Percentiles rank a stretch among this genome's conserved stretches.
Conservation (phyloP, 37 sponge, comb jelly and placozoan species). For the Crambe crambe region DNA sequence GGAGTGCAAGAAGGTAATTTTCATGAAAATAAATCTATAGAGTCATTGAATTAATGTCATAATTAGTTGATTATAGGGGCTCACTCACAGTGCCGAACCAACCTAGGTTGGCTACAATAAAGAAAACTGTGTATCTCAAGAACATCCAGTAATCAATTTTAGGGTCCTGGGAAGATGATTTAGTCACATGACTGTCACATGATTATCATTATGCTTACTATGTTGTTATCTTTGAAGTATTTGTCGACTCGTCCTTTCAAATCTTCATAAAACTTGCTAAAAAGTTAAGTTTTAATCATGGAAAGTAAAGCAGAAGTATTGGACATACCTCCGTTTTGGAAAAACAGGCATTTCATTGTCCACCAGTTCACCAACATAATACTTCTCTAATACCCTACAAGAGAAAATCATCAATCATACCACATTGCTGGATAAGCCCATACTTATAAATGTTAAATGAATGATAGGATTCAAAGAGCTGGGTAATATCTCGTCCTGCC, state of each 20-base stretch:
- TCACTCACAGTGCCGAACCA: slow-evolving; percentile 60
- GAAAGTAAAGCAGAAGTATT: not conserved
- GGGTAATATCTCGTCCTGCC: slow-evolving; percentile 89
- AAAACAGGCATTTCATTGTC: slow-evolving; percentile 90
- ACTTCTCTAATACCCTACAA: slow-evolving; percentile 86
- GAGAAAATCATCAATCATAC: not conserved
- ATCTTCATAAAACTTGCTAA: slow-evolving; percentile 76
- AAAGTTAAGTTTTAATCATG: not conserved
- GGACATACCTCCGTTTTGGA: slow-evolving; percentile 71
- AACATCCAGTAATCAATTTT: slow-evolving; percentile 92
- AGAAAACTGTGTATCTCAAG: slow-evolving; percentile 69
- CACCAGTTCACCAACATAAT: slow-evolving; percentile 88
- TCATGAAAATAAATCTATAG: slow-evolving; percentile 67
- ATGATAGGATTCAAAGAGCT: slow-evolving; percentile 95
- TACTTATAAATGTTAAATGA: slow-evolving; percentile 66
- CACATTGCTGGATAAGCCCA: not conserved
- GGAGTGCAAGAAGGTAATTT: slow-evolving; percentile 44
- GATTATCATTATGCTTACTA: slow-evolving; percentile 73
- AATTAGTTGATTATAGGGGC: not conserved
- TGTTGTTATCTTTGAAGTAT: slow-evolving; percentile 89
- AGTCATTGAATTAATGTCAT: not conserved
- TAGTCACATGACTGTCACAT: not conserved
- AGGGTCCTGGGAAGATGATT: slow-evolving; percentile 66
- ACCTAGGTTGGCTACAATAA: slow-evolving; percentile 38
- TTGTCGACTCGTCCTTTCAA: slow-evolving; percentile 74